phyloP scores from a whole-genome alignment of 2,797 vertebrate genomes.

The Eulemur albifrons region DNA sequence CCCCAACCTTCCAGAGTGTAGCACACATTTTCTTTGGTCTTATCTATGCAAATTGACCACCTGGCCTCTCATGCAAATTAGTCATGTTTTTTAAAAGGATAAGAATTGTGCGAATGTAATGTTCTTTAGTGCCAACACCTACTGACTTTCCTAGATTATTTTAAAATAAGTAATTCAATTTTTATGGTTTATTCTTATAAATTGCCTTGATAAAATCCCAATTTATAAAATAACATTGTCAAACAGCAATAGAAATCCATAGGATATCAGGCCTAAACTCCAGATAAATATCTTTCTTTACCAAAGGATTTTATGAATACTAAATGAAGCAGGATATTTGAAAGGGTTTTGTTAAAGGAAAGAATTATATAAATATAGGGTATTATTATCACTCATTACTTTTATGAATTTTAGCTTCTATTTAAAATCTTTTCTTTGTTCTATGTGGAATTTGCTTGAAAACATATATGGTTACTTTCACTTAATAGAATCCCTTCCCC shows the following conservation, averaged over 20 bases:
- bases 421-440: constrained; percentile 59
- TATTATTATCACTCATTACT: constrained; percentile 20
- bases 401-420: constrained; percentile 53
- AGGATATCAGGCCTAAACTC: not conserved
- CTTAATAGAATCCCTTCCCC: not conserved
- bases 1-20: not conserved
- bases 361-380: not conserved
- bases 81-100: constrained; percentile 28
- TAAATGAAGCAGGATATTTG: constrained; percentile 32
- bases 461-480: constrained; percentile 45
- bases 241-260: constrained; percentile 1
- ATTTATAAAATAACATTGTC: not conserved
- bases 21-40: constrained; percentile 21
- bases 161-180: constrained; percentile 48
- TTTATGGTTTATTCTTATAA: constrained; percentile 50
- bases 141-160: not conserved
- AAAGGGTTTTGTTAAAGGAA: constrained; percentile 45
- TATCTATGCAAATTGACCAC: constrained; percentile 60
- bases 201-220: constrained; percentile 2
- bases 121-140: not conserved
- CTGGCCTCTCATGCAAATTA: constrained; percentile 51
- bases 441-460: constrained; percentile 51
- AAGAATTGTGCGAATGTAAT: not conserved
- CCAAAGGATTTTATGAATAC: constrained; percentile 12
- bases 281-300: constrained; percentile 30